These are phyloP conservation scores for Taeniopygia guttata DNA, from an alignment of 2,797 vertebrate species.

Conservation along the genomic window DNA sequence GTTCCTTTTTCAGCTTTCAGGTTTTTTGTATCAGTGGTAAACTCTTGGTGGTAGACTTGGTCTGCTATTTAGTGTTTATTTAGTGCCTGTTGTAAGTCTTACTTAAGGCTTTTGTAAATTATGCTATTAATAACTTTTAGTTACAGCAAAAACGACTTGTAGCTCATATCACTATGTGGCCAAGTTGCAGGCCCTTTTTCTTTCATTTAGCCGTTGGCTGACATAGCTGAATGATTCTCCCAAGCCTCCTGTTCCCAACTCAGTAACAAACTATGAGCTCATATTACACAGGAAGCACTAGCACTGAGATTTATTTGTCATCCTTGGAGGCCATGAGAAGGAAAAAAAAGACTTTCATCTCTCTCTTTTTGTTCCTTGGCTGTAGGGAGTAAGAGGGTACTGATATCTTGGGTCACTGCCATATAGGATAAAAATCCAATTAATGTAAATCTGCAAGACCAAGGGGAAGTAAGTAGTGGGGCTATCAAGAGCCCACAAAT, in stretches of 20 bases:
- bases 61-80: slow-evolving; percentile 20
- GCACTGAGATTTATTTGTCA: slow-evolving; percentile 24
- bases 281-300: not conserved
- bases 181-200: not conserved
- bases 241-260: not conserved
- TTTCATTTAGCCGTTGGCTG: not conserved
- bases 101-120: slow-evolving; percentile 15
- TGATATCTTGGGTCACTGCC: not conserved
- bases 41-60: not conserved
- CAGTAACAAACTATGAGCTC: not conserved
- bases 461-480: not conserved
- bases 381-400: not conserved
- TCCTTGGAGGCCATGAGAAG: slow-evolving; percentile 8
- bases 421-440: slow-evolving; percentile 20
- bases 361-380: not conserved
- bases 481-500: not conserved
- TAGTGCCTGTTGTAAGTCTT: not conserved
- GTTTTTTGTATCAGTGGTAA: not conserved
- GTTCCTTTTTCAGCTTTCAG: not conserved
- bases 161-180: not conserved
- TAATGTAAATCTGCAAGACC: slow-evolving; percentile 28
- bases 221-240: not conserved
- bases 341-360: slow-evolving; percentile 24
- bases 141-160: not conserved
- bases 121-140: not conserved